These are phyloP conservation scores for Pleuronectes platessa DNA, from an alignment of 2,113 vertebrate genomes.

Conservation along the genomic window DNA sequence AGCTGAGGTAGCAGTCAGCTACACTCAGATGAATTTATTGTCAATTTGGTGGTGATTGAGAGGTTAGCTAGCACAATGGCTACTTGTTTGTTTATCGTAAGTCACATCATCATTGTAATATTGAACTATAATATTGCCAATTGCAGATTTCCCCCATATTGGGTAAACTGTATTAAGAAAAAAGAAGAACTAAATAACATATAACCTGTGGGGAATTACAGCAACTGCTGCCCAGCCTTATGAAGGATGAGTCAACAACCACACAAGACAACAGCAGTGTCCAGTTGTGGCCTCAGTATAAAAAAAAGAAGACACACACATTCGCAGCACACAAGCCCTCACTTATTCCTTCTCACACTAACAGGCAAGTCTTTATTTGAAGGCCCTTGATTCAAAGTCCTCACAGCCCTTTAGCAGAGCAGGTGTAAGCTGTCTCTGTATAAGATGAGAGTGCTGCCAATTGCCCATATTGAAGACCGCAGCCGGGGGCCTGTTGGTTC, in stretches of 20 bases:
- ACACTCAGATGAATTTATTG: too few species aligned
- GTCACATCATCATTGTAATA: too few species aligned
- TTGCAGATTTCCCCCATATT: too few species aligned
- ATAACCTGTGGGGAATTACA: neutral
- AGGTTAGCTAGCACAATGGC: too few species aligned
- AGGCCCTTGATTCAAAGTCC: conserved; percentile 28
- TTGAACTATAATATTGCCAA: too few species aligned
- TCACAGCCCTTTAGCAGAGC: conserved; percentile 27
- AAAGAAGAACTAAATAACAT: neutral
- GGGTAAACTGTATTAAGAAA: neutral
- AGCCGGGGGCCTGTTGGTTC: conserved; percentile 35
- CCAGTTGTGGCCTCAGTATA: neutral
- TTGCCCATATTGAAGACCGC: conserved; percentile 31
- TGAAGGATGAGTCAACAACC: neutral
- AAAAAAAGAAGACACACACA: neutral
- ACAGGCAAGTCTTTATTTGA: conserved; percentile 36
- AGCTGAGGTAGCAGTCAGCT: too few species aligned
- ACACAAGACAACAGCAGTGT: neutral
- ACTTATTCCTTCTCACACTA: neutral
- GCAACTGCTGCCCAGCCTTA: neutral
- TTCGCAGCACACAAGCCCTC: neutral
- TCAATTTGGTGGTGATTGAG: too few species aligned
- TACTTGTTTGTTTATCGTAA: too few species aligned
- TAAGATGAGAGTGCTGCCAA: conserved; percentile 31
- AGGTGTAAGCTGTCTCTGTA: conserved; percentile 54